phyloP scores from a whole-genome alignment of 2,113 vertebrate species.

The Oenanthe oenanthe region DNA sequence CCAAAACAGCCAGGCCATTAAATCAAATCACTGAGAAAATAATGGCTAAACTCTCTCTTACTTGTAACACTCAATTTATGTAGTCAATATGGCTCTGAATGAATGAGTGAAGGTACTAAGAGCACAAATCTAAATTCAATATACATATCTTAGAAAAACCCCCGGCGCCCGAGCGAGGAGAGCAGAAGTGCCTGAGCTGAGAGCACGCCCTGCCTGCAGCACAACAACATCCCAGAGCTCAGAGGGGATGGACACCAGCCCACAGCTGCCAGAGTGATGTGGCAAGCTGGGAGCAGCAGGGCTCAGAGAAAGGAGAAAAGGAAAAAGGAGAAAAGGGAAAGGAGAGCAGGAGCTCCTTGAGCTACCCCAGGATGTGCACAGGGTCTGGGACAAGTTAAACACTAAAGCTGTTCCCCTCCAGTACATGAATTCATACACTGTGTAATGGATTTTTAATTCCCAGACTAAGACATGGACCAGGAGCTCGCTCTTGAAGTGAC shows the following conservation, averaged over 20 bases:
- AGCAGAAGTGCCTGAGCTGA: neutral
- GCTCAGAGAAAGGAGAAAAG: fast-evolving
- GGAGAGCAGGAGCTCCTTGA: neutral
- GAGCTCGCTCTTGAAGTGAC: neutral
- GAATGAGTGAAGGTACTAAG: slow-evolving; percentile 72
- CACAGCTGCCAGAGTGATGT: neutral
- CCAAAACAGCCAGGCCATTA: slow-evolving; percentile 67
- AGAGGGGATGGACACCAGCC: neutral
- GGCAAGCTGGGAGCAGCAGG: neutral
- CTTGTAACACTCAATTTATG: slow-evolving; percentile 79
- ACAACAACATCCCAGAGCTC: neutral
- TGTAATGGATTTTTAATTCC: fast-evolving
- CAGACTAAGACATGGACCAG: neutral
- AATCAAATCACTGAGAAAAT: slow-evolving; percentile 78
- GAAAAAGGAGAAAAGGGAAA: neutral
- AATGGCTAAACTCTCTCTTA: slow-evolving; percentile 79
- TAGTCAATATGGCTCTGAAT: slow-evolving; percentile 72
- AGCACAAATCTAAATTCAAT: slow-evolving; percentile 74
- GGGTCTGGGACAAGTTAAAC: neutral
- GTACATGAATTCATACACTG: fast-evolving
- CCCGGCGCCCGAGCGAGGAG: neutral
- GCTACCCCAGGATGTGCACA: neutral
- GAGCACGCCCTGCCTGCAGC: neutral
- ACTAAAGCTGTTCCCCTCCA: neutral
- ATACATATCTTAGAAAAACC: slow-evolving; percentile 60